These are phyloP conservation scores for Melanotus villosus DNA, from an alignment of 2,888 invertebrate species.

Conservation along the genomic window DNA sequence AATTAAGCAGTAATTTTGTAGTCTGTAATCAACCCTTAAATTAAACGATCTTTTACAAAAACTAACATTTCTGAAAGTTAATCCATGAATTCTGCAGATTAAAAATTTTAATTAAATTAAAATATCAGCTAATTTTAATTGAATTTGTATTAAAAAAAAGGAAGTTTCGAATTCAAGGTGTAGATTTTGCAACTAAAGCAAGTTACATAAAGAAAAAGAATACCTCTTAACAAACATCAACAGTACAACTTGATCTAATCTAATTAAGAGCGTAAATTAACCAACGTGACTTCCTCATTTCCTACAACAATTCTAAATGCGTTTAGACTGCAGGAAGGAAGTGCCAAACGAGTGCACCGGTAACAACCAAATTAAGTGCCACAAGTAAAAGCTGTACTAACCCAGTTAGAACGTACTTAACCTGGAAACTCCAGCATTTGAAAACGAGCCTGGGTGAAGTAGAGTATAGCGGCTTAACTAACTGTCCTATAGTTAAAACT, in stretches of 20 bases:
- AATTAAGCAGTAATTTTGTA: no score
- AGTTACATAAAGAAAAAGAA: slow-evolving; percentile 14
- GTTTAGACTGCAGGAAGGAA: slow-evolving; percentile 31
- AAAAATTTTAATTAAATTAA: no score
- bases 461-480: slow-evolving; percentile 27
- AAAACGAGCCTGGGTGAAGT: slow-evolving; percentile 30
- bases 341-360: slow-evolving; percentile 20
- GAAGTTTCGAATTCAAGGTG: no score
- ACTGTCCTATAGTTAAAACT: slow-evolving; percentile 22
- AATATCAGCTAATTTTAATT: no score
- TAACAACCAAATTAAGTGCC: slow-evolving; percentile 24
- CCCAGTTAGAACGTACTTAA: slow-evolving; percentile 24
- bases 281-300: not conserved
- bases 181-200: no score
- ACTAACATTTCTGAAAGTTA: no score
- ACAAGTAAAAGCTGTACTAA: slow-evolving; percentile 29
- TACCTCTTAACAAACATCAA: not conserved
- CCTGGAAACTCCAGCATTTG: slow-evolving; percentile 31
- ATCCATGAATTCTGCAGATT: no score
- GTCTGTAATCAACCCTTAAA: no score
- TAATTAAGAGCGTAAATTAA: not conserved
- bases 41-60: no score
- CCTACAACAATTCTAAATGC: slow-evolving; percentile 9
- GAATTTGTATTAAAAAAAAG: no score
- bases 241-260: not conserved